Conservation (phyloP, 2,113 vertebrate species). For the Gila orcuttii region DNA sequence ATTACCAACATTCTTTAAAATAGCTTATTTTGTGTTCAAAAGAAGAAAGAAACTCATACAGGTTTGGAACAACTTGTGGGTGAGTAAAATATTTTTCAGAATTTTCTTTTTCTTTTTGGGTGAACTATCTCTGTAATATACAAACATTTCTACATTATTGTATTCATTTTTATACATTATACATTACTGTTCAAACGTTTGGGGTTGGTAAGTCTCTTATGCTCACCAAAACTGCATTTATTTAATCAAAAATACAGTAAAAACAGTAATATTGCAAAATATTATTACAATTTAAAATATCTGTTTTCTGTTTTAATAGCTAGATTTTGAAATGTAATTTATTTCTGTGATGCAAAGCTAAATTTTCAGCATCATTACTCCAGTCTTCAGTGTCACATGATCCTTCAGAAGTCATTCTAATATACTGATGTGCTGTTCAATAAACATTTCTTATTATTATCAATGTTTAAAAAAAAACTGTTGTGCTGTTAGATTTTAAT, state of each 20-base stretch:
- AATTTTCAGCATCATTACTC: neutral
- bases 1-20: too few species aligned
- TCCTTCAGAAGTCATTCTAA: neutral
- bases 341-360: neutral
- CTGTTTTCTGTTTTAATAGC: neutral
- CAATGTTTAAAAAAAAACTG: neutral
- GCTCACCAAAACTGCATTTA: neutral
- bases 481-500: neutral
- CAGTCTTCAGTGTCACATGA: neutral
- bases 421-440: neutral
- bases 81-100: too few species aligned
- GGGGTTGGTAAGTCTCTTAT: neutral
- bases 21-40: too few species aligned
- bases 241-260: neutral
- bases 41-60: too few species aligned
- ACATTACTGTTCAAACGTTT: neutral
- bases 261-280: neutral
- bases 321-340: neutral
- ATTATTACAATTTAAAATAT: neutral
- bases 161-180: neutral
- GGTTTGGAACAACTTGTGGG: too few species aligned
- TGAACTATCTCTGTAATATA: neutral
- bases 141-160: neutral
- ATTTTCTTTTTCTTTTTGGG: too few species aligned
- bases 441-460: neutral